Conservation (phyloP, 2,113 vertebrate genomes). For the Pomatorhinus ruficollis region DNA sequence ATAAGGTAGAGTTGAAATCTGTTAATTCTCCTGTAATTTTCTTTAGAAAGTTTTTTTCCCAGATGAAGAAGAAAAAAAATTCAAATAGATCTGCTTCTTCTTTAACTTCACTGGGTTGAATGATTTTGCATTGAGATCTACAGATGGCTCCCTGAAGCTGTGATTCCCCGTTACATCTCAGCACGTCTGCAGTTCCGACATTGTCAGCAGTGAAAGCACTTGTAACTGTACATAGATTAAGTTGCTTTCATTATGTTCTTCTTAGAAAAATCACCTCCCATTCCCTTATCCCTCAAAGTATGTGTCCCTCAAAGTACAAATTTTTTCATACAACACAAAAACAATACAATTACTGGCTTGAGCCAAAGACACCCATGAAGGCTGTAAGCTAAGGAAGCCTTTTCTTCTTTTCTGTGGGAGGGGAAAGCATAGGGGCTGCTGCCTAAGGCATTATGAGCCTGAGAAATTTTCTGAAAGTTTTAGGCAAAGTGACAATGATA, state of each 20-base stretch:
- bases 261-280: not conserved
- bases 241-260: not conserved
- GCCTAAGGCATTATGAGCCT: not conserved
- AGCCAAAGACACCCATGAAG: not conserved
- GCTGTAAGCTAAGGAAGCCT: not conserved
- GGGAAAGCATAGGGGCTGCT: not conserved
- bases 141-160: constrained; percentile 33
- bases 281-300: not conserved
- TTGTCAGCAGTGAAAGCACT: not conserved
- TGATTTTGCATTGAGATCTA: constrained; percentile 14
- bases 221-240: not conserved
- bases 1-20: not conserved
- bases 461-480: not conserved
- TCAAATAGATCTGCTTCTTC: not conserved
- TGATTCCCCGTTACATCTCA: constrained; percentile 14
- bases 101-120: not conserved
- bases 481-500: not conserved
- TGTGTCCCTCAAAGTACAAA: not conserved
- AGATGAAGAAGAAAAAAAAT: not conserved
- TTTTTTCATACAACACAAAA: not conserved
- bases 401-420: constrained; percentile 1
- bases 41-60: not conserved
- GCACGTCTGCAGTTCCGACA: constrained; percentile 8
- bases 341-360: not conserved
- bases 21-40: not conserved